Base-by-base conservation (phyloP, 2,797 vertebrate genomes). In the Pseudochirops cupreus region DNA sequence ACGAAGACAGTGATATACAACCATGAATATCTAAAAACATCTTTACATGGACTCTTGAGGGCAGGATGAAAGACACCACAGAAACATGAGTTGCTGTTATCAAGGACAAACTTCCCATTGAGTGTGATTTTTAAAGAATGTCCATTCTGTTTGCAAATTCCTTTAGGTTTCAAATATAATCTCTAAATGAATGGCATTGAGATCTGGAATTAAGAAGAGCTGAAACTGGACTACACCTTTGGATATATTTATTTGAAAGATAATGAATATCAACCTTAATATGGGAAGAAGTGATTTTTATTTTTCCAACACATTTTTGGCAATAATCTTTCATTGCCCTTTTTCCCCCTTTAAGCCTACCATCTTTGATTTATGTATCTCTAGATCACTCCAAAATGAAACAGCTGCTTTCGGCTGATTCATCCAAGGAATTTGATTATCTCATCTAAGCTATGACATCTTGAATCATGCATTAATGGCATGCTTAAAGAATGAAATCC, bases 351-450 rank as follows among this genome's bases (percentile, higher is more conserved):
- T 97, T 92, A 54, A 33, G 55, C 94, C 58, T 95, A 0, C 13
- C 50, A 0, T 91, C 95, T 97, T 97, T 28, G 29, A 62, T 96
- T 97, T 97, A 97, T 21, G 11, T 97, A 96, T 91, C 39, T 97
- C 96, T 93, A 93, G 97, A 91, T 97, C 10, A 55, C 94, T 91
- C 18, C 91, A 95, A 94, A 98, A 95, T 62, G 87, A 96, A 91
- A 91, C 59, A 97, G 62, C 96, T 95, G 92, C 54, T 91, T 97
- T 97, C 93, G 55, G 12, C 89, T 96, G 92, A 97, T 97, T 96
- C 96, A 93, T 92, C 97, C 97, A 50, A 97, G 95, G 98, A 98
- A 98, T 98, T 94, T 94, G 91, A 54, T 98, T 98, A 93, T 96
- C 94, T 98, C 97, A 97, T 97, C 94, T 95, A 96, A 96, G 92